Evolutionary conservation across 2,797 vertebrate species (phyloP).

Genomic region (Typhlichthys eigenmanni): DNA sequence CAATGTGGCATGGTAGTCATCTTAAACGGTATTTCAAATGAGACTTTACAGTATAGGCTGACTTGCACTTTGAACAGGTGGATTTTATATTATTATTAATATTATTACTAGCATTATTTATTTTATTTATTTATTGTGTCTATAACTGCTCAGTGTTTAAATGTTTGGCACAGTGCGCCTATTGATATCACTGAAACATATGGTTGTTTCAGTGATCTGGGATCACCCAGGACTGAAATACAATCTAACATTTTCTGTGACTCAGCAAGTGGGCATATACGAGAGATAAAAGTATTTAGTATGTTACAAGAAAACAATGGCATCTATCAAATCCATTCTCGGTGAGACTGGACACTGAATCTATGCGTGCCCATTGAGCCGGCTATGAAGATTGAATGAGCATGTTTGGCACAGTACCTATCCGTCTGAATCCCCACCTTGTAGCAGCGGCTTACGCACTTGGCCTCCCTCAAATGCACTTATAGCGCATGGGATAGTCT

Average conservation of each 20-base stretch:
- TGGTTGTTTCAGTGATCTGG: slow-evolving; percentile 44
- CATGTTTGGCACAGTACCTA: slow-evolving; percentile 68
- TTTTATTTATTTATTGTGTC: slow-evolving; percentile 40
- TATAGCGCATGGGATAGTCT: slow-evolving; percentile 57
- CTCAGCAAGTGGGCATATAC: slow-evolving; percentile 54
- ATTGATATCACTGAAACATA: slow-evolving; percentile 44
- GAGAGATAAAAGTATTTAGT: slow-evolving; percentile 53
- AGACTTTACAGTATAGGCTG: slow-evolving; percentile 30
- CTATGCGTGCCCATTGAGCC: slow-evolving; percentile 58
- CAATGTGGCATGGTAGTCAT: slow-evolving; percentile 45
- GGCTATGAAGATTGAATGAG: slow-evolving; percentile 65
- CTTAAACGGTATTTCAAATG: slow-evolving; percentile 38
- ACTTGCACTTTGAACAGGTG: slow-evolving; percentile 35
- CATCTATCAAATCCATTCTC: slow-evolving; percentile 57
- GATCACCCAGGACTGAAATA: slow-evolving; percentile 66
- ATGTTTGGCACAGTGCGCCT: slow-evolving; percentile 56
- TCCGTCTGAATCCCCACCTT: slow-evolving; percentile 60
- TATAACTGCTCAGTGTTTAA: slow-evolving; percentile 39
- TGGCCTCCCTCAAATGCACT: slow-evolving; percentile 58
- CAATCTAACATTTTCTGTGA: slow-evolving; percentile 68
- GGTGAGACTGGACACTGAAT: slow-evolving; percentile 49
- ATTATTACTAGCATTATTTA: slow-evolving; percentile 2
- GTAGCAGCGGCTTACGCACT: slow-evolving; percentile 53
- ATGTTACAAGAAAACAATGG: slow-evolving; percentile 59
- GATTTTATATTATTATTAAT: slow-evolving; percentile 14